phyloP scores from a whole-genome alignment of 2,888 invertebrate genomes.

The Torymus aiolomorphi region DNA sequence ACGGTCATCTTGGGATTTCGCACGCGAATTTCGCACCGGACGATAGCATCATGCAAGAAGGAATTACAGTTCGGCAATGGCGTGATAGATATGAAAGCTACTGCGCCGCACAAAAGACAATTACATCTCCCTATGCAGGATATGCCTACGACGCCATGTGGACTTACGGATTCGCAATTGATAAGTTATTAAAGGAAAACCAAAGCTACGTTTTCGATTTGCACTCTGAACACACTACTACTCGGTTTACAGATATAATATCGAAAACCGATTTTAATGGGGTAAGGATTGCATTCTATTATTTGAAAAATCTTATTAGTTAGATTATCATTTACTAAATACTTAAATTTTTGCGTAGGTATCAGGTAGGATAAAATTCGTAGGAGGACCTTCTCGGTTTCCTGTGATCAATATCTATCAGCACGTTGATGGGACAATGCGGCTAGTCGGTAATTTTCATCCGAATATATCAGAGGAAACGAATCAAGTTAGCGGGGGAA shows the following conservation, averaged over 20 bases:
- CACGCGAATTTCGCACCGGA: slow-evolving; percentile 83
- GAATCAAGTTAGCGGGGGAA: slow-evolving; percentile 77
- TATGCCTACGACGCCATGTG: slow-evolving; percentile 90
- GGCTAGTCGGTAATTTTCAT: slow-evolving; percentile 79
- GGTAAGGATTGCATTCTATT: slow-evolving; percentile 71
- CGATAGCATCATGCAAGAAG: slow-evolving; percentile 80
- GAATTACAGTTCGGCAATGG: slow-evolving; percentile 82
- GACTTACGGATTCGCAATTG: slow-evolving; percentile 85
- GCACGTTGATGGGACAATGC: slow-evolving; percentile 77
- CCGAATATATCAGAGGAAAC: slow-evolving; percentile 77
- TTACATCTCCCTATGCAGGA: slow-evolving; percentile 82
- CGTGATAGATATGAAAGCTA: slow-evolving; percentile 74
- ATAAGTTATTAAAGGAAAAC: slow-evolving; percentile 80
- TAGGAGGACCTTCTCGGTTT: slow-evolving; percentile 82
- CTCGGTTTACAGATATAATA: slow-evolving; percentile 80
- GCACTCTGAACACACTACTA: slow-evolving; percentile 78
- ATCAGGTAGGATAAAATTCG: slow-evolving; percentile 84
- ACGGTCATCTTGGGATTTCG: slow-evolving; percentile 84
- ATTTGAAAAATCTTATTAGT: too few species aligned
- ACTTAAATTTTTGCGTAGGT: slow-evolving; percentile 60
- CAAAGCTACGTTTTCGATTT: slow-evolving; percentile 78
- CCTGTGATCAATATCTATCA: slow-evolving; percentile 80
- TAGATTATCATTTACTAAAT: too few species aligned
- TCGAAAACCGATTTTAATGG: slow-evolving; percentile 84
- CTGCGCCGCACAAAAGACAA: slow-evolving; percentile 64